These are phyloP conservation scores for Neogobius melanostomus DNA, from an alignment of 2,113 vertebrate genomes.

Conservation along the genomic window DNA sequence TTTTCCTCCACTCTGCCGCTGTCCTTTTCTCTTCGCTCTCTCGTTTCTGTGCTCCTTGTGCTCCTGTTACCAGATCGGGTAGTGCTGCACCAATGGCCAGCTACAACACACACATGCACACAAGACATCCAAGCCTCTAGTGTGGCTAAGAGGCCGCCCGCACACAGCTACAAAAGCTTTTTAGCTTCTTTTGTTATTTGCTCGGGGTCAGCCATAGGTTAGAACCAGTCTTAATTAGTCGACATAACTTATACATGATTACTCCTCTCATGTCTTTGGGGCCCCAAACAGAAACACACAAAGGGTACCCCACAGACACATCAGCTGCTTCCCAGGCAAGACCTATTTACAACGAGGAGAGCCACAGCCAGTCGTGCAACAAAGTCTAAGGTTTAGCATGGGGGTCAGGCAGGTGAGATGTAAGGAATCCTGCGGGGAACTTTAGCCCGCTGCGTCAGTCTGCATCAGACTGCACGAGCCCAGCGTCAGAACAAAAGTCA, in stretches of 20 bases:
- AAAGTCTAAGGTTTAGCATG: constrained; percentile 37
- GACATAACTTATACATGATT: constrained; percentile 87
- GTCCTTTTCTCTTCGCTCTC: constrained; percentile 66
- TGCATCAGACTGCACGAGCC: constrained; percentile 45
- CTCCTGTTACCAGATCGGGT: constrained; percentile 83
- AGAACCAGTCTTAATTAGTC: constrained; percentile 87
- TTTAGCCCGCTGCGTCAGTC: constrained; percentile 40
- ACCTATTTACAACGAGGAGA: constrained; percentile 20
- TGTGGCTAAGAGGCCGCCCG: constrained; percentile 76
- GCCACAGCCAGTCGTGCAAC: not conserved
- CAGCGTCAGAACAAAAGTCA: constrained; percentile 63
- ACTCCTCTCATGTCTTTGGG: constrained; percentile 58
- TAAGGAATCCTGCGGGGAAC: constrained; percentile 58
- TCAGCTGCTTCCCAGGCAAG: not conserved
- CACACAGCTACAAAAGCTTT: constrained; percentile 78
- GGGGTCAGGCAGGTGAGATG: constrained; percentile 56
- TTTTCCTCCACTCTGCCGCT: constrained; percentile 49
- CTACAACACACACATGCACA: constrained; percentile 50
- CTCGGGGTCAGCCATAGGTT: constrained; percentile 79
- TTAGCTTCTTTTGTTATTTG: constrained; percentile 78
- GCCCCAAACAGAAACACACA: constrained; percentile 30
- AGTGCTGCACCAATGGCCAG: constrained; percentile 71
- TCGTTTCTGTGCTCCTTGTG: constrained; percentile 70
- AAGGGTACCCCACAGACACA: constrained; percentile 11
- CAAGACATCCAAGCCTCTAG: constrained; percentile 83